phyloP scores from a whole-genome alignment of 1,140 invertebrate species.

The Octopus bimaculoides region DNA sequence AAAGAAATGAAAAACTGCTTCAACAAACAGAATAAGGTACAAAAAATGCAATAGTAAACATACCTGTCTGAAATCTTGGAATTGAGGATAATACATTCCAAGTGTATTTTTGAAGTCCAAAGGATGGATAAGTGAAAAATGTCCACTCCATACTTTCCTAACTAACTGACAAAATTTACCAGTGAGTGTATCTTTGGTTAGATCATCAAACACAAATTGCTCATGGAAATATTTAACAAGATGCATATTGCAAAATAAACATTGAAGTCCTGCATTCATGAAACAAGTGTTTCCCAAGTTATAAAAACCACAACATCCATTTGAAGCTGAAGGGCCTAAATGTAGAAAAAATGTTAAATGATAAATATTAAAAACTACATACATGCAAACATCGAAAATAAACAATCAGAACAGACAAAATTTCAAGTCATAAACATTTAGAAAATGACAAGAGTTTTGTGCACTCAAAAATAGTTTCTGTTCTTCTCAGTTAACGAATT shows the following conservation, averaged over 20 bases:
- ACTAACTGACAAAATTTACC: slow-evolving; percentile 63
- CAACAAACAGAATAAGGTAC: too few relatives aligned
- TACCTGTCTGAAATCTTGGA: slow-evolving; percentile 60
- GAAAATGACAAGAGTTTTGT: too few relatives aligned
- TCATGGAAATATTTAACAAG: slow-evolving; percentile 64
- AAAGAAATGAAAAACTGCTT: too few relatives aligned
- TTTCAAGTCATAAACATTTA: too few relatives aligned
- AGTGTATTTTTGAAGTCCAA: slow-evolving; percentile 66
- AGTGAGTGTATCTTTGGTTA: slow-evolving; percentile 43
- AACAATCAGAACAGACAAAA: too few relatives aligned
- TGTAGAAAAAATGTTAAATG: too few relatives aligned
- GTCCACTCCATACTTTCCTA: slow-evolving; percentile 67
- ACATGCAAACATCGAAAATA: too few relatives aligned
- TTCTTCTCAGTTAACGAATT: too few relatives aligned
- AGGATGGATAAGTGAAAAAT: slow-evolving; percentile 63
- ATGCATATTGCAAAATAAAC: slow-evolving; percentile 58
- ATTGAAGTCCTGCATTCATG: slow-evolving; percentile 72
- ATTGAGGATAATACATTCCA: slow-evolving; percentile 66
- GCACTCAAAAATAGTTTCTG: too few relatives aligned
- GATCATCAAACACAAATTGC: slow-evolving; percentile 33
- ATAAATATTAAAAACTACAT: too few relatives aligned
- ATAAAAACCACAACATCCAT: slow-evolving; percentile 67
- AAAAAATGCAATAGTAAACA: neutral
- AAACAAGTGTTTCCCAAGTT: slow-evolving; percentile 74
- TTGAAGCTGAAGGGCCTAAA: slow-evolving; percentile 43